Percentiles rank a stretch among this genome's conserved stretches.
Conservation (phyloP, 2,888 invertebrate genomes). For the Ferrisia virgata region DNA sequence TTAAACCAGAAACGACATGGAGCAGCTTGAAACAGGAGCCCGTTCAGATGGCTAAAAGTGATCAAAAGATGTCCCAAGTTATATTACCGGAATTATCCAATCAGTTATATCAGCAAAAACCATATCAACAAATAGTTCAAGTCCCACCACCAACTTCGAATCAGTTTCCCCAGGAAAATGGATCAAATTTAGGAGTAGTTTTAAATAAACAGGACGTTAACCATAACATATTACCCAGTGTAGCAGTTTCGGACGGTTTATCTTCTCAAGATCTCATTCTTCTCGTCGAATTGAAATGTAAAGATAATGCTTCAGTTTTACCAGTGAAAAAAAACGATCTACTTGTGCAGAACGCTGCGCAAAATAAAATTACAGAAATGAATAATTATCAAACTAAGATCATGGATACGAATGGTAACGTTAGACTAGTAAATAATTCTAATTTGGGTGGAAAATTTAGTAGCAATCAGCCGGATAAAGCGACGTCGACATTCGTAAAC, state of each 20-base stretch:
- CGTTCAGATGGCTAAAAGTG: background rate
- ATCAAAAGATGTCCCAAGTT: background rate
- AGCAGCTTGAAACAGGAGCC: background rate
- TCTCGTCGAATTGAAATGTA: constrained; percentile 21
- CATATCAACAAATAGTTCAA: background rate
- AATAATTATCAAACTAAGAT: constrained; percentile 1
- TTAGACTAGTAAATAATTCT: background rate
- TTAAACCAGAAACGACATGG: background rate
- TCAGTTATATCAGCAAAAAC: background rate
- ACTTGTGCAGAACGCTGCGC: background rate
- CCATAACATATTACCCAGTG: background rate
- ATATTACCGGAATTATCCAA: background rate
- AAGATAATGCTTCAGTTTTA: background rate
- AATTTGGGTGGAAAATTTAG: constrained; percentile 15
- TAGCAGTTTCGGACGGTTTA: background rate
- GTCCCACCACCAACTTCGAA: background rate
- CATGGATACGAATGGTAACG: background rate
- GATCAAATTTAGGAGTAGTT: background rate
- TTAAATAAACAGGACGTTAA: constrained; percentile 10
- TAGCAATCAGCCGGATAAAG: background rate
- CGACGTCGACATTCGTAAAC: background rate
- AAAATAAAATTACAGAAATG: background rate
- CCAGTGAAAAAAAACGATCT: background rate
- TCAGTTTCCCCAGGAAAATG: background rate
- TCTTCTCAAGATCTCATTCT: constrained; percentile 38